A percentile compares a stretch with the other conserved stretches of the same genome.
These are phyloP conservation scores for Donacobius atricapilla DNA, from an alignment of 2,113 vertebrate species.

Conservation along the genomic window DNA sequence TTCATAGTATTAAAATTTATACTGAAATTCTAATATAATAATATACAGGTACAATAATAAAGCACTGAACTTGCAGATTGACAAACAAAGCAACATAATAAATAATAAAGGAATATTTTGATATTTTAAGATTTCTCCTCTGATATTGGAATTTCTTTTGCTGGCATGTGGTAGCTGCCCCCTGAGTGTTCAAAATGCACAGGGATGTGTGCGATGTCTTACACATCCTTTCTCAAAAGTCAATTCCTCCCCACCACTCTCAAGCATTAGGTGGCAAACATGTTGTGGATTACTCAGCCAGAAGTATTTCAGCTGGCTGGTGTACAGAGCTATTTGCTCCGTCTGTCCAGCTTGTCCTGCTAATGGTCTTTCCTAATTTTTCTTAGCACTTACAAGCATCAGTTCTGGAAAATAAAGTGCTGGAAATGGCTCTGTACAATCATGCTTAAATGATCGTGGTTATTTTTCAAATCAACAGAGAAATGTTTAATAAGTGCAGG, in stretches of 20 bases:
- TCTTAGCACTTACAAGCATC: neutral
- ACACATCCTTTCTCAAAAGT: neutral
- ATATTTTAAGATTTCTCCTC: neutral
- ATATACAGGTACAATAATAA: neutral
- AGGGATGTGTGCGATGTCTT: neutral
- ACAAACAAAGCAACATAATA: neutral
- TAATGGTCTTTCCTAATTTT: neutral
- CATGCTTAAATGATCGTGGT: neutral
- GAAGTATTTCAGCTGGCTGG: neutral
- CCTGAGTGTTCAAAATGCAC: neutral
- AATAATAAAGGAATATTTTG: neutral
- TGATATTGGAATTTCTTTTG: neutral
- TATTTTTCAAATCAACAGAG: slow-evolving; percentile 7
- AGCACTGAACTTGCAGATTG: neutral
- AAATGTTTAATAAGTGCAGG: slow-evolving; percentile 28
- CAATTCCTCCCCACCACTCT: fast-evolving
- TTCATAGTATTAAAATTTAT: neutral
- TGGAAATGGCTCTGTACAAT: neutral
- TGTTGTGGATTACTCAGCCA: neutral
- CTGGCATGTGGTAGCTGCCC: neutral
- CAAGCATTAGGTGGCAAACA: neutral
- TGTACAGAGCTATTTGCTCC: neutral
- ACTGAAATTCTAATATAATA: neutral
- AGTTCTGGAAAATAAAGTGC: neutral
- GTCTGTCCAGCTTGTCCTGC: neutral